phyloP scores from a whole-genome alignment of 2,888 invertebrate species.

The Laothoe populi region DNA sequence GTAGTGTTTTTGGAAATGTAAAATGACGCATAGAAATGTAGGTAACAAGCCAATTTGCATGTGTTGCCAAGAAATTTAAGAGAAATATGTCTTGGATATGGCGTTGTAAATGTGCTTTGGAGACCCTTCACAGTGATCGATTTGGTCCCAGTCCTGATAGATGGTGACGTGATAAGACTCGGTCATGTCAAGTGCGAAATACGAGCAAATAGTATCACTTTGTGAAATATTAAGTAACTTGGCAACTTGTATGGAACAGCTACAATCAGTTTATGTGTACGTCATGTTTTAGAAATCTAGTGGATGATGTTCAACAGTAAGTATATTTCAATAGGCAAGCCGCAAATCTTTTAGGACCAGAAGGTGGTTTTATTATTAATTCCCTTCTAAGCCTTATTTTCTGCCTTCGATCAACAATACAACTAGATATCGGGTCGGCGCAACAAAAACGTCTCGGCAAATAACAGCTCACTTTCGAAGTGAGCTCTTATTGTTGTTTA shows the following conservation, averaged over 20 bases:
- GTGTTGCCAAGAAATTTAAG: not conserved
- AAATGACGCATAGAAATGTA: no score
- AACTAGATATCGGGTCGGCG: no score
- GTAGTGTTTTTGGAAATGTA: no score
- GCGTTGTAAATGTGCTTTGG: not conserved
- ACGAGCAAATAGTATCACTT: not conserved
- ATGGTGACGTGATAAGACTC: not conserved
- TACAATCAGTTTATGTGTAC: not conserved
- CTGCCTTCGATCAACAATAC: no score
- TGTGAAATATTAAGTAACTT: not conserved
- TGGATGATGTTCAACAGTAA: not conserved
- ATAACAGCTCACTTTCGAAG: no score
- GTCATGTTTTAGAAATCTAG: no score
- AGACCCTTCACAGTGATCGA: not conserved
- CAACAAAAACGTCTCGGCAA: no score
- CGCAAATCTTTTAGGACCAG: no score
- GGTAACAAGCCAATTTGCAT: not conserved
- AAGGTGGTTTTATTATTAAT: no score
- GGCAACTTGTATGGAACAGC: not conserved
- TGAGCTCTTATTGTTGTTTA: no score
- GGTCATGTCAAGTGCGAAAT: not conserved
- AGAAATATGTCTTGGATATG: not conserved
- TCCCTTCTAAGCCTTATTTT: no score
- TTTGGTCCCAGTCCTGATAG: not conserved
- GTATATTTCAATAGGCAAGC: no score